Evolutionary conservation across 2,888 invertebrate species (phyloP).

Genomic region (Eucera pruinosa): DNA sequence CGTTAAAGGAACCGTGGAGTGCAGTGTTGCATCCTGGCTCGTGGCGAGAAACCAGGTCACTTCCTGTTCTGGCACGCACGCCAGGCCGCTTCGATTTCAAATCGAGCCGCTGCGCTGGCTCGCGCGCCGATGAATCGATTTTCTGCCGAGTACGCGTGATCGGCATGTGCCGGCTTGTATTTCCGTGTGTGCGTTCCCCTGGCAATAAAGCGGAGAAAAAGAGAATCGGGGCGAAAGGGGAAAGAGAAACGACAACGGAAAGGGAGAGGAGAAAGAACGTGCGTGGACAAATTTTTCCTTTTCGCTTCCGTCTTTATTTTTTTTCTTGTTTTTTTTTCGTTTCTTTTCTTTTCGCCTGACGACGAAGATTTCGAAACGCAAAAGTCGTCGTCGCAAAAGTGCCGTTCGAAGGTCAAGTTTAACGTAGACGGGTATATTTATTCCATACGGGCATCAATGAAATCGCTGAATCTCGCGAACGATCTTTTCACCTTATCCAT

Average conservation of each 20-base stretch:
- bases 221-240: conserved; percentile 9
- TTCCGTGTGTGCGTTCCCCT: conserved; percentile 62
- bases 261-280: conserved; percentile 52
- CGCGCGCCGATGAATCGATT: conserved; percentile 64
- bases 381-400: conserved; percentile 7
- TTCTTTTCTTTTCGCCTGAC: conserved; percentile 34
- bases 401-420: conserved; percentile 63
- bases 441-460: background rate
- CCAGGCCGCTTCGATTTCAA: conserved; percentile 66
- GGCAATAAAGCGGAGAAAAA: conserved; percentile 2
- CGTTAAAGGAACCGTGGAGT: too few relatives aligned
- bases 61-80: conserved; percentile 61
- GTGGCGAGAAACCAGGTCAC: conserved; percentile 69
- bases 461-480: background rate
- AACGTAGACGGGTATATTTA: conserved; percentile 29
- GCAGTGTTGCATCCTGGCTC: conserved; percentile 7
- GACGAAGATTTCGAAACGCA: conserved; percentile 57
- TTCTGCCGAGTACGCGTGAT: conserved; percentile 66
- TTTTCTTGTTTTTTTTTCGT: too few relatives aligned
- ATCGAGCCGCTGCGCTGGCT: conserved; percentile 47
- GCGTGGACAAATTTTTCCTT: conserved; percentile 57
- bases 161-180: conserved; percentile 63
- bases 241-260: conserved; percentile 35
- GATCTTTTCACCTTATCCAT: conserved; percentile 14
- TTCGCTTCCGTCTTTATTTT: background rate